Evolutionary conservation across 1,140 invertebrate genomes (phyloP), one percentile per base, ranked within the genome.

Genomic region (Procambarus clarkii): DNA sequence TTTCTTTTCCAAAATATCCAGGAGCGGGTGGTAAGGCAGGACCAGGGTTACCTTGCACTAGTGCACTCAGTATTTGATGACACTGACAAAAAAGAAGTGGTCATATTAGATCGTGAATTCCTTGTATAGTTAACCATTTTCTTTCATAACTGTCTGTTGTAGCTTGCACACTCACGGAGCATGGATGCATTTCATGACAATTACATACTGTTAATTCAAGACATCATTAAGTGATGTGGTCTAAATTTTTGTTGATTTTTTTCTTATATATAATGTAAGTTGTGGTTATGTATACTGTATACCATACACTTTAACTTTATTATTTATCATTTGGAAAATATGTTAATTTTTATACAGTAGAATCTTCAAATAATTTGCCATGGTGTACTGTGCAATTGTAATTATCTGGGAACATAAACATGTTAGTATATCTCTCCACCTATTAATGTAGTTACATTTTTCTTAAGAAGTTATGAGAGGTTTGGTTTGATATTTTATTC

Each of bases 11-110:
- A 78, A 69, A 79, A 78, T 24, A 91, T 58, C 81, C 48, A 91
- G 89, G 89, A 91, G 69, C 89, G 77, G 89, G 89, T 85, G 89
- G 89, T 91, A 91, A 91, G 89, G 50, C 87, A 91, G 83, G 83
- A 54, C 45, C 86, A 85, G 77, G 83, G 83, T 69, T 79, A 58
- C 54, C 89, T 83, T 76, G 81, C 82, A 91, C 89, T 91, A 46
- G 80, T 91, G 82, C 89, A 91, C 89, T 79, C 58, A 91, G 24
- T 88, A 79, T 80, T n/a, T 91, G 77, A 69, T 78, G 58, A 91
- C 58, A 82, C 24, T 45, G 50, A 76, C 34, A 48, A 46, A 78
- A 78, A 77, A 54, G 78, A n/a, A 50, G 85, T 88, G 87, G 87
- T 88, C 79, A 88, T 77, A 69, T 71, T 88, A 88, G 79, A 81